Base-by-base conservation (phyloP, 2,888 invertebrate genomes). In the Caenorhabditis panamensis region DNA sequence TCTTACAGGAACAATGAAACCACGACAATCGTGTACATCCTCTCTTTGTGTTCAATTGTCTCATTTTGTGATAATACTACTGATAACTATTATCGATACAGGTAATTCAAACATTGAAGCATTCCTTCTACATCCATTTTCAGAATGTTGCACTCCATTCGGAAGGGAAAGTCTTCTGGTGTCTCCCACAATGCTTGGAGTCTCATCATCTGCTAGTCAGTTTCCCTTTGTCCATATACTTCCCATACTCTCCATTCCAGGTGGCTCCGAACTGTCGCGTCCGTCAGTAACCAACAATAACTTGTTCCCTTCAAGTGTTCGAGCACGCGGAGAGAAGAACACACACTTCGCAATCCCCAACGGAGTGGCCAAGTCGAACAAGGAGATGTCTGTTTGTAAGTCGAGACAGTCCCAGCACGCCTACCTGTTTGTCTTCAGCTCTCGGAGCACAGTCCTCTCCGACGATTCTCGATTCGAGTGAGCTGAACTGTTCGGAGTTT, bases 401-500 rank as follows among this genome's bases (percentile, higher is more conserved):
- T 20, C 20, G 11, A 20, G 6, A 13, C 53, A 41, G 20, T 36
- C 26, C 37, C 16, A 20, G 9, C 20, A 16, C 22, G 8, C 36
- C 24, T n/a, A 26, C 53, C 11, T 41, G 24, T 53, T 26, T 44
- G 16, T 11, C 47, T 79, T 22, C 64, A 82, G 84, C 82, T 62
- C 71, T 84, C 41, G 82, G 82, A 13, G 71, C 77, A 18, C 66
- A 77, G 11, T 78, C 83, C 18, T 72, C 73, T 9, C 84, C 81
- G 6, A 73, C 85, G 20, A 78, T 85, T n/a, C 26, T 51, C 5
- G 82, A 84, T 16, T 64, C 86, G 0, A 49, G 62, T 18, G 83
- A 87, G 41, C 67, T 87, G 51, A 80, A 75, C 69, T 90, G 90
- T 58, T 82, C 77, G n/a, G 88, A 90, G 53, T 90, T 90, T 63